phyloP scores from a whole-genome alignment of 92 coral and sea anemone species.

The Parazoanthus swiftii region DNA sequence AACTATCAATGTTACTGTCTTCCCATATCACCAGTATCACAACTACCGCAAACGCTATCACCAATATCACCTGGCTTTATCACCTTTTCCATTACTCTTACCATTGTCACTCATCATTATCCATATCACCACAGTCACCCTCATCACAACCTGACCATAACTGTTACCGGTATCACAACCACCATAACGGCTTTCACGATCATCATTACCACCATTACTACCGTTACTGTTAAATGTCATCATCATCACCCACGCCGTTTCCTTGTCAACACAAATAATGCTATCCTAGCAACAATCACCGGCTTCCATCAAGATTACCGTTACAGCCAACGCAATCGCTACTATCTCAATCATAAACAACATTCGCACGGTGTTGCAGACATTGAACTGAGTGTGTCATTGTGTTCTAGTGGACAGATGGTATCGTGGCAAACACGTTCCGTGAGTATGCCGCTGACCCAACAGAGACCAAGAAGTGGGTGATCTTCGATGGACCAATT shows the following conservation, averaged over 20 bases:
- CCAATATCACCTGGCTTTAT: too few relatives aligned
- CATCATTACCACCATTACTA: too few relatives aligned
- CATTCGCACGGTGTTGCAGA: neutral
- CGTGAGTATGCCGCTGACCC: conserved; percentile 99
- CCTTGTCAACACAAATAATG: neutral
- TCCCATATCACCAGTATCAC: neutral
- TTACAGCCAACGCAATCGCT: neutral
- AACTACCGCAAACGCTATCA: neutral
- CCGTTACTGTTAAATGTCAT: too few relatives aligned
- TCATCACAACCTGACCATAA: too few relatives aligned
- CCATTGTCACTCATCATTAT: neutral
- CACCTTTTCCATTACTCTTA: neutral
- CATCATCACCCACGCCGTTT: neutral
- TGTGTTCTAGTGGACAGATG: conserved; percentile 92
- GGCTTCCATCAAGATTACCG: neutral
- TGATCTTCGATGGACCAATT: conserved; percentile 98
- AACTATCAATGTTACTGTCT: too few relatives aligned
- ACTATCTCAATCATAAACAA: neutral
- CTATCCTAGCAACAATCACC: neutral
- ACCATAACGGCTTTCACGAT: too few relatives aligned
- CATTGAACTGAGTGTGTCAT: neutral
- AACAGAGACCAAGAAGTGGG: conserved; percentile 97
- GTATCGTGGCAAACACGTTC: conserved; percentile 99
- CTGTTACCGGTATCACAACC: too few relatives aligned
- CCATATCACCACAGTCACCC: too few relatives aligned